These are phyloP conservation scores for Loris lydekkerianus DNA, from an alignment of 2,797 vertebrate genomes.

Conservation along the genomic window DNA sequence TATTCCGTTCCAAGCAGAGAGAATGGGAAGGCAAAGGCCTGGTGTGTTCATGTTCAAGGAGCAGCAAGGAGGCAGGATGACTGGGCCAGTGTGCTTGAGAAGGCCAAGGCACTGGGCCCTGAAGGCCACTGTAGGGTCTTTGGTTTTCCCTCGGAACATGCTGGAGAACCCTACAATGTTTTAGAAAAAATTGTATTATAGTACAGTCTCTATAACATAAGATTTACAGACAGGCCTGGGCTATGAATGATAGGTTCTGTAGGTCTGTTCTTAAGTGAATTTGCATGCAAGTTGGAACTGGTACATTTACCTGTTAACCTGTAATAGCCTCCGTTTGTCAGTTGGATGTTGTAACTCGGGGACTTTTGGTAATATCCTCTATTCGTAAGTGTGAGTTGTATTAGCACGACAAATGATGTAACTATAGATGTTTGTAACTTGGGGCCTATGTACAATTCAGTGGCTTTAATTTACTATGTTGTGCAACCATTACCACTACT, in stretches of 20 bases:
- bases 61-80: background rate
- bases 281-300: no score
- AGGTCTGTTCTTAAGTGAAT: background rate
- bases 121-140: background rate
- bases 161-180: background rate
- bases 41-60: background rate
- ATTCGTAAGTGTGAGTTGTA: no score
- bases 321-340: no score
- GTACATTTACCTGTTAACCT: no score
- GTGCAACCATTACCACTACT: background rate
- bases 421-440: no score
- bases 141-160: background rate
- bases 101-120: background rate
- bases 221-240: background rate
- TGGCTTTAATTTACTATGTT: background rate
- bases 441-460: background rate
- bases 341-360: no score
- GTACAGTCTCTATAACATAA: background rate
- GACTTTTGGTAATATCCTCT: no score
- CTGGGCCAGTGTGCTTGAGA: accelerated
- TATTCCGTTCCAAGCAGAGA: background rate
- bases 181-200: background rate
- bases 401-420: no score
- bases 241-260: no score
- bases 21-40: no score